Base-by-base conservation (phyloP, 2,797 vertebrate genomes). In the Helostoma temminkii region DNA sequence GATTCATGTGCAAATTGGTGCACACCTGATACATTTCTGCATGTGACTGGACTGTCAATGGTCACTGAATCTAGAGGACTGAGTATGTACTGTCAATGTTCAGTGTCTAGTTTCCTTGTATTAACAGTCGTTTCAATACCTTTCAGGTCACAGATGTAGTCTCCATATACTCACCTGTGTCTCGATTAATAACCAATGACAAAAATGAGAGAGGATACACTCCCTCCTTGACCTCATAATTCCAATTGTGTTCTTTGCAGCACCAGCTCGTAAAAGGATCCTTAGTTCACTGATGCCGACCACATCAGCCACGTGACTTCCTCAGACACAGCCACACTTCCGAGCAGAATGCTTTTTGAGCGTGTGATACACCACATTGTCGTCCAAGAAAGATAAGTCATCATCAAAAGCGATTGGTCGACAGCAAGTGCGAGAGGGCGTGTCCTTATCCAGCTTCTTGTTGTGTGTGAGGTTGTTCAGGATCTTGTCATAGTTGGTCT, bases 401-500 rank as follows among this genome's bases (percentile, higher is more conserved):
- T 98, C 97, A 1, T 99, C 98, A 2, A 97, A 99, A 7, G 97
- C 95, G 28, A 95, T 94, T 18, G 98, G 98, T 84, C 98, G 94
- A 81, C 98, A 99, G 90, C 98, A 99, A 73, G 96, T 97, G 82
- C 95, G 95, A 3, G 93, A 88, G 37, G 95, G 96, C 0, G 93
- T 93, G 90, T 99, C 97, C 84, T 93, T 96, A 89, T 93, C 94
- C 84, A 99, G 93, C 92, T 97, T 98, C 91, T 94, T 97, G 88
- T 95, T 97, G 91, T 93, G 96, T 21, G 96, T 96, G 91, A 99
- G 94, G 81, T 98, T 99, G 93, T 97, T 98, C 71, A 99, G 90
- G 91, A 99, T 99, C 91, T 98, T 97, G 93, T 99, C 98, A 0
- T 99, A 99, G 71, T 95, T 97, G 73, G 96, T 98, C 94, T 98